Percentiles rank a stretch among this genome's conserved stretches.
phyloP scores from a whole-genome alignment of 53 echinoderm and acorn worm species.

The Apostichopus leukothele region DNA sequence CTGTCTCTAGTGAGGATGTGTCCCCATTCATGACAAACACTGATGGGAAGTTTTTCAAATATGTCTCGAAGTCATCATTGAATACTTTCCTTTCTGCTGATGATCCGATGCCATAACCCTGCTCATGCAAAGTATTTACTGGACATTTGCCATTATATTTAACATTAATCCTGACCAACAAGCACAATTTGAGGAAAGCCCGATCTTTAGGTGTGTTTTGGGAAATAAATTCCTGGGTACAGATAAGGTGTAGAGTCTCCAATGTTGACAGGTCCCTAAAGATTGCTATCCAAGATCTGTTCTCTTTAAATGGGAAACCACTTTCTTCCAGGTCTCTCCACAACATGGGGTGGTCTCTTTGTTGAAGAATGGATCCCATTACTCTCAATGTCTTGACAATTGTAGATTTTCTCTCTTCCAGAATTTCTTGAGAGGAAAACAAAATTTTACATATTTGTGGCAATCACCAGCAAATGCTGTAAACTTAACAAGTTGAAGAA shows the following conservation, averaged over 20 bases:
- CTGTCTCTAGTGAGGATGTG: neutral
- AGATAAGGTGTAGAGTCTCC: neutral
- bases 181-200: conserved; percentile 13
- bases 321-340: conserved; percentile 12
- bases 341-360: neutral
- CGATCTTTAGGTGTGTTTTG: neutral
- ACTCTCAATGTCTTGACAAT: neutral
- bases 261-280: neutral
- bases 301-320: neutral
- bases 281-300: neutral
- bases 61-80: neutral
- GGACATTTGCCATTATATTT: neutral
- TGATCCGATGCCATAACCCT: neutral
- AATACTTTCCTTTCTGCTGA: neutral
- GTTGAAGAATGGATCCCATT: neutral
- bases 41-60: neutral
- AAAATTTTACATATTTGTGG: neutral
- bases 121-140: neutral
- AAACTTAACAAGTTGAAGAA: too few relatives aligned
- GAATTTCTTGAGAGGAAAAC: neutral
- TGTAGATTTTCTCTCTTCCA: conserved; percentile 12
- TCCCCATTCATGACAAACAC: neutral
- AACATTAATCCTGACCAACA: neutral
- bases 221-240: conserved; percentile 18
- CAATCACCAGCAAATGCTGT: too few relatives aligned